Evolutionary conservation across 2,888 invertebrate genomes (phyloP).

Genomic region (Prosapia bicincta): DNA sequence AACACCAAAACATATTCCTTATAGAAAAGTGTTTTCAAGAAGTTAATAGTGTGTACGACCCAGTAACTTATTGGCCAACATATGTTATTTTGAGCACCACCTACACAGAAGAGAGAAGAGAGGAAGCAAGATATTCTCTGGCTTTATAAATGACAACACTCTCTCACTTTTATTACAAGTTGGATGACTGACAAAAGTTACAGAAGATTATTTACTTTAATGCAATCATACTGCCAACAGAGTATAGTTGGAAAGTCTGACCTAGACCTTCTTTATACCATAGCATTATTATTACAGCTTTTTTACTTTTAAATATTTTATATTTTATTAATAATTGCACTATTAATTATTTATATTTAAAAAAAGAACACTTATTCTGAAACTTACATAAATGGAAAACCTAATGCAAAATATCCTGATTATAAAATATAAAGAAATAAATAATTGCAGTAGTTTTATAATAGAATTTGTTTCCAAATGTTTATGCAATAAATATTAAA

Average conservation of each 20-base stretch:
- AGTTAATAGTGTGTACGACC: conserved; percentile 18
- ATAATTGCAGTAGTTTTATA: no score
- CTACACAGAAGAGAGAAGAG: not conserved
- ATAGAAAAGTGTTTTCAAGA: not conserved
- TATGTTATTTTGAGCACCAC: conserved; percentile 23
- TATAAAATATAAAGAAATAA: no score
- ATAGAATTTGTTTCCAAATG: no score
- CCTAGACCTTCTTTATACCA: not conserved
- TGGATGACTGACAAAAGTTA: not conserved
- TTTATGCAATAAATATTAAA: no score
- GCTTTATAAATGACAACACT: not conserved
- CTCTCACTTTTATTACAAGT: not conserved
- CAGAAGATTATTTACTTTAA: not conserved
- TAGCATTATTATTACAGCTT: no score
- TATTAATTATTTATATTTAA: no score
- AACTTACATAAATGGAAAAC: no score
- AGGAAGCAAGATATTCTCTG: not conserved
- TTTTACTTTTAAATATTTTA: no score
- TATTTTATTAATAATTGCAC: no score
- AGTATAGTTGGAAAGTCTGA: not conserved
- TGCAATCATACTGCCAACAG: not conserved
- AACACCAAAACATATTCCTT: not conserved
- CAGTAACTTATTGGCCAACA: conserved; percentile 16
- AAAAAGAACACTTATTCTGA: no score
- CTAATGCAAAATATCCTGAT: no score